Evolutionary conservation across 2,888 invertebrate genomes (phyloP).

Genomic region (Ceriagrion tenellum): DNA sequence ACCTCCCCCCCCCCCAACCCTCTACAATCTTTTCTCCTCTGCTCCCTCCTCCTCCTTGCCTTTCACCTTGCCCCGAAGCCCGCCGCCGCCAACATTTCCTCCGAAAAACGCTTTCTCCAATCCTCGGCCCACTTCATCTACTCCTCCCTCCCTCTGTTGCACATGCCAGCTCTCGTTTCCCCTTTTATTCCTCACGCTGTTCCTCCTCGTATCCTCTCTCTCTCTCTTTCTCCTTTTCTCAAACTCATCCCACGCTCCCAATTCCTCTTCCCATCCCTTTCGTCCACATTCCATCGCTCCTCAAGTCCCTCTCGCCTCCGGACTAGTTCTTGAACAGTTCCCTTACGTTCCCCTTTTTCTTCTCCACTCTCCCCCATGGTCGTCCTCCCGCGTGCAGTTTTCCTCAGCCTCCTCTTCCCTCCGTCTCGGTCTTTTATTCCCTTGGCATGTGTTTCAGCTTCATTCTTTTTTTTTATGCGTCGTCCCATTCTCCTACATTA

Average conservation of each 20-base stretch:
- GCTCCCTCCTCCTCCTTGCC: neutral
- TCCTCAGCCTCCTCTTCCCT: neutral
- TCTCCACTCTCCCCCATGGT: neutral
- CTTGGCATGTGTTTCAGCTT: neutral
- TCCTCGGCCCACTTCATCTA: neutral
- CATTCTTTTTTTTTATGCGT: neutral
- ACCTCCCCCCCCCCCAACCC: too few relatives aligned
- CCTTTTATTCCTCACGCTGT: neutral
- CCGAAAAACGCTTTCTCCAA: neutral
- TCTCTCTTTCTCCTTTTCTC: neutral
- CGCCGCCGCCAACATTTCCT: neutral
- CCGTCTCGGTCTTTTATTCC: neutral
- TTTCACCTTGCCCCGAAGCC: neutral
- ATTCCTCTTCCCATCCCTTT: neutral
- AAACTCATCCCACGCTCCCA: neutral
- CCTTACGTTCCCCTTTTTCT: neutral
- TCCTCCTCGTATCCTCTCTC: neutral
- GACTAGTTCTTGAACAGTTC: neutral
- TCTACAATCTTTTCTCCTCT: too few relatives aligned
- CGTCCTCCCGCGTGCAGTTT: neutral
- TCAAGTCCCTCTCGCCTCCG: conserved; percentile 9
- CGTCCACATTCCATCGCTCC: neutral
- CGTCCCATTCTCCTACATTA: neutral
- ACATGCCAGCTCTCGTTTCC: neutral
- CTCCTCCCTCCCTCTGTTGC: neutral